These are phyloP conservation scores for Microctonus brassicae DNA, from an alignment of 2,888 invertebrate species.

Conservation along the genomic window DNA sequence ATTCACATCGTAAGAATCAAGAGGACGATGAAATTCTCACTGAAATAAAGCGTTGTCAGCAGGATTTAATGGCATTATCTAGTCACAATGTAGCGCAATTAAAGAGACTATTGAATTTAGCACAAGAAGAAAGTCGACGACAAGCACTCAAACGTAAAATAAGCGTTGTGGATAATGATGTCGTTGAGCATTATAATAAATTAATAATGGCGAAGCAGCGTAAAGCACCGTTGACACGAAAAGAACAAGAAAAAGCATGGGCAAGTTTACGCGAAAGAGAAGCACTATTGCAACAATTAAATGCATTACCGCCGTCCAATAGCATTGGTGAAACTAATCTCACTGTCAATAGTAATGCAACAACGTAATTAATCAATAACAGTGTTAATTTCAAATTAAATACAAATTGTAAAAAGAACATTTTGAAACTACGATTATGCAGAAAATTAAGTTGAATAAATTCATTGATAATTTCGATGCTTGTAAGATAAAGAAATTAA, in stretches of 20 bases:
- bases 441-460: background rate
- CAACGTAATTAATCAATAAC: background rate
- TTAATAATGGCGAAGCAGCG: slow-evolving; percentile 85
- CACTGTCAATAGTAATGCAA: slow-evolving; percentile 25
- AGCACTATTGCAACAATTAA: slow-evolving; percentile 63
- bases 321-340: slow-evolving; percentile 60
- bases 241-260: slow-evolving; percentile 86
- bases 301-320: slow-evolving; percentile 63
- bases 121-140: slow-evolving; percentile 84
- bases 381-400: background rate
- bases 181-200: slow-evolving; percentile 87
- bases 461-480: background rate
- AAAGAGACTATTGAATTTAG: slow-evolving; percentile 77
- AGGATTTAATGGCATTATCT: slow-evolving; percentile 82
- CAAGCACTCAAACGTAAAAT: slow-evolving; percentile 84
- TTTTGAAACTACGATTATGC: background rate
- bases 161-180: slow-evolving; percentile 79
- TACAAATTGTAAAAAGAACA: background rate
- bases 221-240: slow-evolving; percentile 82
- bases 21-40: slow-evolving; percentile 89
- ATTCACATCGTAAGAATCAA: slow-evolving; percentile 70
- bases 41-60: slow-evolving; percentile 90
- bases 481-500: too few relatives aligned
- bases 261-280: slow-evolving; percentile 64
- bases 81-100: slow-evolving; percentile 85